phyloP scores from a whole-genome alignment of 2,888 invertebrate genomes.

The Ryuthela nishihirai region DNA sequence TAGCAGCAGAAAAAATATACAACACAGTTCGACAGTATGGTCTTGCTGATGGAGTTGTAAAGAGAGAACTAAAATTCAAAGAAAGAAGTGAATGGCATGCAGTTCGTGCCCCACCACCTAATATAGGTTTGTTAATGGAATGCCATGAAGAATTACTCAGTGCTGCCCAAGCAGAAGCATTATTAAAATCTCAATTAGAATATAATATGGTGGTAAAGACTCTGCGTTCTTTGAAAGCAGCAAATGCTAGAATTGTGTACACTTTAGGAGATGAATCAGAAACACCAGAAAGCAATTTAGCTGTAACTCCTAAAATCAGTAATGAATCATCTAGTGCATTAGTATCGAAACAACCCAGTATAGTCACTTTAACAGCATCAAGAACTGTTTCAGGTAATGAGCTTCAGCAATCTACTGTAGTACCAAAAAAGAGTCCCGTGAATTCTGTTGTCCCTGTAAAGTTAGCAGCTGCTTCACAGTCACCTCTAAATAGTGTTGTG shows the following conservation, averaged over 20 bases:
- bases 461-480: no score
- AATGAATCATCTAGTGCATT: no score
- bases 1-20: conserved; percentile 32
- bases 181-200: conserved; percentile 63
- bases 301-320: no score
- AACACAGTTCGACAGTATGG: conserved; percentile 17
- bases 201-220: conserved; percentile 49
- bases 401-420: no score
- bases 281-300: no score
- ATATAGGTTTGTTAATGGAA: conserved; percentile 55
- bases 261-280: not conserved
- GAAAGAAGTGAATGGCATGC: not conserved
- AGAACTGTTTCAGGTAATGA: no score
- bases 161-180: conserved; percentile 61
- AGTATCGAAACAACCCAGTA: no score
- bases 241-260: conserved; percentile 12
- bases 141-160: conserved; percentile 69
- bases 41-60: not conserved
- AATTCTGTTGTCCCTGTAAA: no score
- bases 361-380: no score
- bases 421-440: no score
- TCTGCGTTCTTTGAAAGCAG: conserved; percentile 8
- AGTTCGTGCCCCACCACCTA: not conserved
- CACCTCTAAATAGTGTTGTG: no score
- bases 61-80: not conserved